Conservation (phyloP, 2,797 vertebrate genomes). For the Tadarida brasiliensis region DNA sequence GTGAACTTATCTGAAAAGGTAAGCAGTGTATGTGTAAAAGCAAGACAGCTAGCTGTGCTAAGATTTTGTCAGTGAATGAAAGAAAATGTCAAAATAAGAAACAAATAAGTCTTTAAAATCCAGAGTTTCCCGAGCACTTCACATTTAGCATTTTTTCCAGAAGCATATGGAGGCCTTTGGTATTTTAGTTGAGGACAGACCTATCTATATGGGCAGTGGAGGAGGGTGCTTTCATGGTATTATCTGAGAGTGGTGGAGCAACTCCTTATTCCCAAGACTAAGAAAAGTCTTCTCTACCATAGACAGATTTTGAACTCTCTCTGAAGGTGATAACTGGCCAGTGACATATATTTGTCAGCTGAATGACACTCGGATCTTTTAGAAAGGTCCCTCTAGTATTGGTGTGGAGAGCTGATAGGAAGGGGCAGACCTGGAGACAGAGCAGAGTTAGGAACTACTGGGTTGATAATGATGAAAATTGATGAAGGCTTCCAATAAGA, state of each 20-base stretch:
- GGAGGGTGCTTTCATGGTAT: background rate
- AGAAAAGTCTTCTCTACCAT: background rate
- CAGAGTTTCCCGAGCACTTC: background rate
- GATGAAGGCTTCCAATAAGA: background rate
- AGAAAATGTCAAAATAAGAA: slow-evolving; percentile 22
- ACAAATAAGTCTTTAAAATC: background rate
- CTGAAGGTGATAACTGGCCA: background rate
- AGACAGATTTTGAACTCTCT: background rate
- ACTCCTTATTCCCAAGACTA: background rate
- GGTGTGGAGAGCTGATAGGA: background rate
- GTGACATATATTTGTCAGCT: background rate
- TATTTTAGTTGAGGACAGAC: background rate
- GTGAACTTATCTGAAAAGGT: background rate
- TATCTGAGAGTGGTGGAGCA: background rate
- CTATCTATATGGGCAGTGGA: fast-evolving
- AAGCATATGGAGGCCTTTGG: fast-evolving
- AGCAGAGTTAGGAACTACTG: background rate
- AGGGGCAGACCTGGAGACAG: background rate
- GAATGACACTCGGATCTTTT: background rate
- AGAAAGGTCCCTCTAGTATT: background rate
- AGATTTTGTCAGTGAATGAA: background rate
- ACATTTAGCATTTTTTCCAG: background rate
- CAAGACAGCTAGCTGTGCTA: background rate
- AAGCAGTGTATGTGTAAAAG: background rate
- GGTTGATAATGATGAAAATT: background rate